Conservation (phyloP, 2,113 vertebrate genomes). For the Varanus salvator region DNA sequence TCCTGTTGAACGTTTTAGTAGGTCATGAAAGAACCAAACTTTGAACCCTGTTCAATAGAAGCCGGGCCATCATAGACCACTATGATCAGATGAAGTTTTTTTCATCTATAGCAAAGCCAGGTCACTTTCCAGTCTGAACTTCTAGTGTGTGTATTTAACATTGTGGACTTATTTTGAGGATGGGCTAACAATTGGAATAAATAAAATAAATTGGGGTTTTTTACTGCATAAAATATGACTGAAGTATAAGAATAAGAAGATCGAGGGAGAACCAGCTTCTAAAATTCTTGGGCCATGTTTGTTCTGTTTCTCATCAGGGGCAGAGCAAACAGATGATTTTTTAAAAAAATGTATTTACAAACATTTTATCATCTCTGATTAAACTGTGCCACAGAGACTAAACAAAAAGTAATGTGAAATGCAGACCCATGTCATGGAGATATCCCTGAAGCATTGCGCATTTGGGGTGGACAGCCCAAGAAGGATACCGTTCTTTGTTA, state of each 20-base stretch:
- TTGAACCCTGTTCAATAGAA: not conserved
- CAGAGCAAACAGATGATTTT: slow-evolving; percentile 41
- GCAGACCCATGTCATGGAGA: slow-evolving; percentile 60
- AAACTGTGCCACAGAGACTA: slow-evolving; percentile 65
- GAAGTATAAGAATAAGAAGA: slow-evolving; percentile 50
- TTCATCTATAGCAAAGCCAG: not conserved
- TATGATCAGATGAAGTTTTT: not conserved
- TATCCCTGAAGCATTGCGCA: slow-evolving; percentile 63
- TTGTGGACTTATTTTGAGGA: not conserved
- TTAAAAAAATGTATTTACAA: slow-evolving; percentile 67
- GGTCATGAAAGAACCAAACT: not conserved
- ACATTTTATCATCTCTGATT: slow-evolving; percentile 73
- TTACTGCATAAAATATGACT: slow-evolving; percentile 66
- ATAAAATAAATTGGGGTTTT: slow-evolving; percentile 62
- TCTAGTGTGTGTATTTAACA: not conserved
- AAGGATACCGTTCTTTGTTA: slow-evolving; percentile 52
- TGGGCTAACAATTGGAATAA: slow-evolving; percentile 59
- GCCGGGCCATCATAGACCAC: not conserved
- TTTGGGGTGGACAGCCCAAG: slow-evolving; percentile 48
- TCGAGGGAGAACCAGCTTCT: slow-evolving; percentile 8
- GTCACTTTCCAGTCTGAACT: not conserved
- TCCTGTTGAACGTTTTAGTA: not conserved
- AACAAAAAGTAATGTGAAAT: slow-evolving; percentile 65
- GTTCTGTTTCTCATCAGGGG: slow-evolving; percentile 52
- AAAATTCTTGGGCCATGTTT: not conserved